Evolutionary conservation across 2,113 vertebrate species (phyloP).

Genomic region (Phocoena sinus): DNA sequence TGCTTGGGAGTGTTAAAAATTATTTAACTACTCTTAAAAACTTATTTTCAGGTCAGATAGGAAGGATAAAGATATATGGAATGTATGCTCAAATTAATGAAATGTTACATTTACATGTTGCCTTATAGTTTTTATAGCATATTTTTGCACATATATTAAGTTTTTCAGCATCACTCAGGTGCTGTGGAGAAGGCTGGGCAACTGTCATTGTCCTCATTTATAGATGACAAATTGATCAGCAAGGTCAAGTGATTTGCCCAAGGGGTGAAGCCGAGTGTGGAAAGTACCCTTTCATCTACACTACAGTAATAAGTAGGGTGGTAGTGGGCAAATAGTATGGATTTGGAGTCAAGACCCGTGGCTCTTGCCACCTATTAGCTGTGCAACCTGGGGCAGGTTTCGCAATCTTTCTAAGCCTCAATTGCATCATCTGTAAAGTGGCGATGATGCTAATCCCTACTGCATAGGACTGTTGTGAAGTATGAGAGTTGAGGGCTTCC

Average conservation of each 20-base stretch:
- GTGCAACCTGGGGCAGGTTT: slow-evolving; percentile 16
- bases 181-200: background rate
- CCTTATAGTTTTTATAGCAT: background rate
- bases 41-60: slow-evolving; percentile 9
- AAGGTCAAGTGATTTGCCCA: slow-evolving; percentile 45
- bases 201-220: slow-evolving; percentile 36
- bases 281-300: slow-evolving; percentile 57
- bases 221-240: slow-evolving; percentile 41
- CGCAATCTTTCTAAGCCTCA: background rate
- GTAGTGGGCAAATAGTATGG: slow-evolving; percentile 28
- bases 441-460: background rate
- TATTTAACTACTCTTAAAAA: slow-evolving; percentile 11
- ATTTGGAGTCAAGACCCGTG: slow-evolving; percentile 68
- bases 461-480: background rate
- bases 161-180: slow-evolving; percentile 28
- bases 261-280: slow-evolving; percentile 57
- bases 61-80: background rate
- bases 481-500: background rate
- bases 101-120: background rate
- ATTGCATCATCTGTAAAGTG: slow-evolving; percentile 40
- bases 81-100: background rate
- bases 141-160: slow-evolving; percentile 12
- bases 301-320: slow-evolving; percentile 54
- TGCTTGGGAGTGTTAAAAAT: slow-evolving; percentile 45
- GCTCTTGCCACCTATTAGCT: slow-evolving; percentile 7